These are phyloP conservation scores for Tribolium freemani DNA, from an alignment of 2,888 invertebrate species.

Conservation along the genomic window DNA sequence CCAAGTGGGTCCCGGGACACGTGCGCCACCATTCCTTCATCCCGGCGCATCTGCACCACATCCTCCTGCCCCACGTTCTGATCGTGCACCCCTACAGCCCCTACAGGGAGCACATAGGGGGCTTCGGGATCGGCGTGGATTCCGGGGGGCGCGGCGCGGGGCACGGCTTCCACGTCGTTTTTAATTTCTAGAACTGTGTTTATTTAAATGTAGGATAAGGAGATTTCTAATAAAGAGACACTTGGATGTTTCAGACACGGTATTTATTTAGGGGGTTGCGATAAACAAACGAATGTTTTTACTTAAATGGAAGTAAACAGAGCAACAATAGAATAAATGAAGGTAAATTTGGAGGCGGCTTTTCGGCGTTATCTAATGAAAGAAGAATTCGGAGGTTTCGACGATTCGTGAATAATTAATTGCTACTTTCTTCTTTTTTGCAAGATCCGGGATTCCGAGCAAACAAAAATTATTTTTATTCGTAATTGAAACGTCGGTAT, in stretches of 20 bases:
- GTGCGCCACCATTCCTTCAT: conserved; percentile 53
- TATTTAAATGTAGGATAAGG: neutral
- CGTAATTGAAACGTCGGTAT: neutral
- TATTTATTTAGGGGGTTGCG: neutral
- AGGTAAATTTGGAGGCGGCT: neutral
- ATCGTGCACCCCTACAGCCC: conserved; percentile 34
- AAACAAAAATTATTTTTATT: neutral
- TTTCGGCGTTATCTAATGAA: neutral
- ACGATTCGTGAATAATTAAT: neutral
- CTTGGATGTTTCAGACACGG: neutral
- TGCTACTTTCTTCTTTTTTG: neutral
- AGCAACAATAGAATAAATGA: neutral
- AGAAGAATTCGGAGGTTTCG: neutral
- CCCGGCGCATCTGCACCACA: conserved; percentile 53
- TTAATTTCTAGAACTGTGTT: conserved; percentile 1
- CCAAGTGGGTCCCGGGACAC: conserved; percentile 52
- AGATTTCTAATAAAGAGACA: neutral
- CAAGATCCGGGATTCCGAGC: neutral
- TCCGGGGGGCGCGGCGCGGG: conserved; percentile 55
- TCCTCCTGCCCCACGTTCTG: conserved; percentile 46
- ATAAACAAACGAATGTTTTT: neutral
- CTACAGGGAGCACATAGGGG: conserved; percentile 49
- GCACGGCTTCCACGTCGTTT: conserved; percentile 54
- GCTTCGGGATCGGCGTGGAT: conserved; percentile 53
- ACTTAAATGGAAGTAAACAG: neutral